Conservation (phyloP, 2,888 invertebrate species). For the Rhingia campestris region DNA sequence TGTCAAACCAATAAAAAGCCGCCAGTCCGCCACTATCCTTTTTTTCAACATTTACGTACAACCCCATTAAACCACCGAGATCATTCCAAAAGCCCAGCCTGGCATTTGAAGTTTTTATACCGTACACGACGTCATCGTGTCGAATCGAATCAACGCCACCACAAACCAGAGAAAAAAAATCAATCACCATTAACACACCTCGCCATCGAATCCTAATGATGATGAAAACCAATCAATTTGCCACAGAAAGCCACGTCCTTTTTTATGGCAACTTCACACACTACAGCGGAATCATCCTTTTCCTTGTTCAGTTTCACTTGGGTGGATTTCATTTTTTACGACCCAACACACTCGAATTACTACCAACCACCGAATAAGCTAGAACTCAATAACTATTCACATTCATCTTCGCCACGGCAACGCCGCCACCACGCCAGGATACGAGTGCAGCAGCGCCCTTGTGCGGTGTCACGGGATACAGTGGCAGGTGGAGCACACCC, state of each 20-base stretch:
- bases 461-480: constrained; percentile 52
- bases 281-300: constrained; percentile 58
- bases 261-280: constrained; percentile 65
- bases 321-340: constrained; percentile 59
- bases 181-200: constrained; percentile 72
- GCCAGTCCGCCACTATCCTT: too few relatives aligned
- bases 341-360: constrained; percentile 57
- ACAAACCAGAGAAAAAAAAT: constrained; percentile 31
- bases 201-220: constrained; percentile 62
- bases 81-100: too few relatives aligned
- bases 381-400: constrained; percentile 63
- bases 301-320: constrained; percentile 43
- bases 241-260: constrained; percentile 42
- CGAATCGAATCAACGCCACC: constrained; percentile 29
- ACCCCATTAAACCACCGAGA: too few relatives aligned
- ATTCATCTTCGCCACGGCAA: constrained; percentile 50
- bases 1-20: too few relatives aligned
- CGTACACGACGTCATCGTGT: too few relatives aligned
- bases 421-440: too few relatives aligned
- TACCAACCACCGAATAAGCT: constrained; percentile 25
- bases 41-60: too few relatives aligned
- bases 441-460: constrained; percentile 33
- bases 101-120: too few relatives aligned
- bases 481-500: constrained; percentile 28
- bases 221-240: constrained; percentile 71